These are phyloP conservation scores for Drosophila eohydei DNA, from an alignment of 2,888 invertebrate species.

Conservation along the genomic window DNA sequence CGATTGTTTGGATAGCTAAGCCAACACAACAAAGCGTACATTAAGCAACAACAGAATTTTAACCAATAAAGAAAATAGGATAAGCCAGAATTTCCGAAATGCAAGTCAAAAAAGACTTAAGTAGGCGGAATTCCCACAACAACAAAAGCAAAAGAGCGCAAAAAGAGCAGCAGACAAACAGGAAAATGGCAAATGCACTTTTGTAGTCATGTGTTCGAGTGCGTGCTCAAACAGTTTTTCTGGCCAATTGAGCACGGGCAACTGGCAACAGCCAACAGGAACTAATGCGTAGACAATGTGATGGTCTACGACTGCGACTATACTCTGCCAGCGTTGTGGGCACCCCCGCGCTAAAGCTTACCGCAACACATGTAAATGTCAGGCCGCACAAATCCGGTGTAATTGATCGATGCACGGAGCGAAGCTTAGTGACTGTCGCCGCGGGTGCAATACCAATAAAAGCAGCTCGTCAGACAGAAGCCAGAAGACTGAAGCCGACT, in stretches of 20 bases:
- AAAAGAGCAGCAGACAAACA: constrained; percentile 42
- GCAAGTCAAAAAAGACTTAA: constrained; percentile 80
- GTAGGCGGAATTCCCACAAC: constrained; percentile 78
- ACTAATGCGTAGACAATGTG: constrained; percentile 41
- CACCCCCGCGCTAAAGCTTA: constrained; percentile 62
- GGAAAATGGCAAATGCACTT: constrained; percentile 58
- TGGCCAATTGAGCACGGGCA: constrained; percentile 69
- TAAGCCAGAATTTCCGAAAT: constrained; percentile 82
- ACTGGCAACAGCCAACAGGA: constrained; percentile 25
- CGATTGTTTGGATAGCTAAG: constrained; percentile 69
- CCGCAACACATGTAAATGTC: constrained; percentile 77
- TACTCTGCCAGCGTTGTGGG: constrained; percentile 12
- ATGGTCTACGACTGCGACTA: constrained; percentile 2
- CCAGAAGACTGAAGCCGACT: constrained; percentile 23
- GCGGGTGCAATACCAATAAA: constrained; percentile 75
- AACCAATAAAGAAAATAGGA: constrained; percentile 82
- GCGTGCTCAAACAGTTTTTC: constrained; percentile 74
- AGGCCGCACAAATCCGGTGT: constrained; percentile 67
- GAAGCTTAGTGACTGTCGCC: constrained; percentile 77
- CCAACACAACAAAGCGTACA: constrained; percentile 69
- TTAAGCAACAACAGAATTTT: constrained; percentile 61
- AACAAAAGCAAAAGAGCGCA: constrained; percentile 29
- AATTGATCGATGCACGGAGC: constrained; percentile 77
- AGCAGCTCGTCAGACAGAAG: constrained; percentile 28
- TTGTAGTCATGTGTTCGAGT: constrained; percentile 72